A percentile compares a stretch with the other conserved stretches of the same genome.
Evolutionary conservation across 2,888 invertebrate species (phyloP).

Genomic region (Pyralis farinalis): DNA sequence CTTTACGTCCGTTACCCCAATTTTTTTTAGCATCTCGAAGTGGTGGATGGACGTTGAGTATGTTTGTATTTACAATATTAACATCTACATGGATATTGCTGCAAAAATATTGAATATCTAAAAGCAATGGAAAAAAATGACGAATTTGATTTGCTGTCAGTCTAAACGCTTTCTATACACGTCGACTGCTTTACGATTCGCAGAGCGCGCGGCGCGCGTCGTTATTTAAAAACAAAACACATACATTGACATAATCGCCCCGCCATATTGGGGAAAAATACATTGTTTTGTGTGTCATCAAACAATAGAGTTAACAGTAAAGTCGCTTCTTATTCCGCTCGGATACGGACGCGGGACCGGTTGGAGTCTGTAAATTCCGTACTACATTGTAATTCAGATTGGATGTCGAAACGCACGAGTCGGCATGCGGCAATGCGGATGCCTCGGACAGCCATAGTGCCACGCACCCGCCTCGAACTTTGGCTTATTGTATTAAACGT

Average conservation of each 20-base stretch:
- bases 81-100: no score
- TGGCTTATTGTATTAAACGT: no score
- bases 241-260: constrained; percentile 73
- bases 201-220: constrained; percentile 47
- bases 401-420: constrained; percentile 70
- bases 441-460: constrained; percentile 30
- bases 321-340: constrained; percentile 76
- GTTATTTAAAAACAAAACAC: constrained; percentile 74
- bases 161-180: constrained; percentile 44
- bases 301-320: constrained; percentile 77
- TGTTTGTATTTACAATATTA: no score
- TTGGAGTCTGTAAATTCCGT: constrained; percentile 62
- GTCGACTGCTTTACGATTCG: constrained; percentile 42
- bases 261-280: constrained; percentile 74
- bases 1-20: no score
- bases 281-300: constrained; percentile 69
- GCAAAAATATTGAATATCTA: no score
- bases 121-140: background rate
- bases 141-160: constrained; percentile 15
- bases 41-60: no score
- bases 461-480: constrained; percentile 37
- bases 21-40: no score
- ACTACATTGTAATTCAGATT: constrained; percentile 77
- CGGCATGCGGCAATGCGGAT: constrained; percentile 72
- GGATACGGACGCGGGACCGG: constrained; percentile 56